phyloP scores from a whole-genome alignment of 2,888 invertebrate genomes.

The Volucella inanis region DNA sequence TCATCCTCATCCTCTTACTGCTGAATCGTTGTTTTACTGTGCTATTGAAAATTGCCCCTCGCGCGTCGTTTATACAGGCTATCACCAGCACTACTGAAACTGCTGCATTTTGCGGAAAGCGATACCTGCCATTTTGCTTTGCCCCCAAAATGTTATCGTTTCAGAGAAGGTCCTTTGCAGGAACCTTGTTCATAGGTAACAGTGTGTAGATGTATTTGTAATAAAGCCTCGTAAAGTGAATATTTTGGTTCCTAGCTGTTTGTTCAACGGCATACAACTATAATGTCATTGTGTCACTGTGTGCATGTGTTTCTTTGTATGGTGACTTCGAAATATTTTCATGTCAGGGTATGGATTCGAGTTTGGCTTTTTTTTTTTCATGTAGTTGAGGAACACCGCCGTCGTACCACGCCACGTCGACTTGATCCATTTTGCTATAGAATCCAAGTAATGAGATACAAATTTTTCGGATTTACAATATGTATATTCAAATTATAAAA shows the following conservation, averaged over 20 bases:
- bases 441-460: conserved; percentile 65
- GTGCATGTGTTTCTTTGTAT: conserved; percentile 12
- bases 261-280: conserved; percentile 1
- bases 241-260: conserved; percentile 40
- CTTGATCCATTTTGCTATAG: conserved; percentile 49
- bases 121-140: conserved; percentile 73
- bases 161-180: conserved; percentile 51
- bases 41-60: conserved; percentile 60
- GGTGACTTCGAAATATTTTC: conserved; percentile 42
- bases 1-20: not conserved
- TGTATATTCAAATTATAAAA: conserved; percentile 45
- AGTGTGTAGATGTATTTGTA: conserved; percentile 25
- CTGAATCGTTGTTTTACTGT: conserved; percentile 19
- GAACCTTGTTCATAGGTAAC: conserved; percentile 25
- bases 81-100: not conserved
- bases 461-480: conserved; percentile 59
- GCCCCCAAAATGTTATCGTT: conserved; percentile 56
- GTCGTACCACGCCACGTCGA: not conserved
- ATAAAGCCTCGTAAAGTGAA: conserved; percentile 26
- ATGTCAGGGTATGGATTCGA: conserved; percentile 57
- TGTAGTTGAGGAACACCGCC: conserved; percentile 17
- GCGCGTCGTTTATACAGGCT: conserved; percentile 14
- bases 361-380: conserved; percentile 25
- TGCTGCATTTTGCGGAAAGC: conserved; percentile 39
- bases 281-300: conserved; percentile 1